phyloP scores from a whole-genome alignment of 1,140 invertebrate genomes.

The Eulimnadia texana region DNA sequence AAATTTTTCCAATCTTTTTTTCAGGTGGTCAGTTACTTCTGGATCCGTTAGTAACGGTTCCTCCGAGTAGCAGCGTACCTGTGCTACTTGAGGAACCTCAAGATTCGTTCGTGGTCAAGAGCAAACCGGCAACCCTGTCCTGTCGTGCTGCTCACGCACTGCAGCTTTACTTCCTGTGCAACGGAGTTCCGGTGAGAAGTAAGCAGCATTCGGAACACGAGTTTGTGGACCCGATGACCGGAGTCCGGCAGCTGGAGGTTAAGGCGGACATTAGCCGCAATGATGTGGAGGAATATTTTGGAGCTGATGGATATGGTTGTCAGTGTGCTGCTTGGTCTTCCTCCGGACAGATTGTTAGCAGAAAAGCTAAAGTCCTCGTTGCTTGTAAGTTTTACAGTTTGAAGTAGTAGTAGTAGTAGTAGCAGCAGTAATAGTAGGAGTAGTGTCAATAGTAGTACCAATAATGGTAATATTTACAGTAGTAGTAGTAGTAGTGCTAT shows the following conservation, averaged over 20 bases:
- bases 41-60: slow-evolving; percentile 10
- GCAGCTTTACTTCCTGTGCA: slow-evolving; percentile 33
- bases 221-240: slow-evolving; percentile 68
- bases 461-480: too few species aligned
- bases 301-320: slow-evolving; percentile 69
- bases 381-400: slow-evolving; percentile 63
- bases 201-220: slow-evolving; percentile 46
- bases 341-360: slow-evolving; percentile 57
- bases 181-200: slow-evolving; percentile 28
- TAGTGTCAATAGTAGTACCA: too few species aligned
- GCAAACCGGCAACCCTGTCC: slow-evolving; percentile 66
- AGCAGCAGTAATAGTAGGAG: too few species aligned
- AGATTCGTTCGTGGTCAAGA: slow-evolving; percentile 72
- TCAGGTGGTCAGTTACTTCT: slow-evolving; percentile 11
- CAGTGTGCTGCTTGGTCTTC: slow-evolving; percentile 73
- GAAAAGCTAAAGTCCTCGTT: slow-evolving; percentile 61
- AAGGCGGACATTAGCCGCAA: slow-evolving; percentile 72
- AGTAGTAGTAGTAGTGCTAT: too few species aligned
- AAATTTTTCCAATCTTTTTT: too few species aligned
- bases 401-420: too few species aligned
- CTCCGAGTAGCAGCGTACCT: slow-evolving; percentile 43
- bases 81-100: slow-evolving; percentile 72
- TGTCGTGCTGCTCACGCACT: slow-evolving; percentile 76
- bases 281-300: slow-evolving; percentile 79
- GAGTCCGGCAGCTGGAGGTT: slow-evolving; percentile 66